phyloP scores from a whole-genome alignment of 2,888 invertebrate species.

The Polymixis flavicincta region DNA sequence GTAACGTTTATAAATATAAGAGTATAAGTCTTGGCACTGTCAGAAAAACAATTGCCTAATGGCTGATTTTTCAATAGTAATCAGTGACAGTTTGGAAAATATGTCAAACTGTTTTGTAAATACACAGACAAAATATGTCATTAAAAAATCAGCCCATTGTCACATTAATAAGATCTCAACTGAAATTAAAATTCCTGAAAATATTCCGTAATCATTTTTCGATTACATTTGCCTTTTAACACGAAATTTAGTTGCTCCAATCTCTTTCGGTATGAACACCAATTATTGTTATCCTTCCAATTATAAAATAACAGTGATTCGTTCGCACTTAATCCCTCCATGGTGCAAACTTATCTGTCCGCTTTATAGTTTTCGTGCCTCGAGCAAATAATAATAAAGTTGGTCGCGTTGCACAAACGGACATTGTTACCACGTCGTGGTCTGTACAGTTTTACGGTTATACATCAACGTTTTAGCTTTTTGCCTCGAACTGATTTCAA shows the following conservation, averaged over 20 bases:
- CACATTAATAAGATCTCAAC: not conserved
- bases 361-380: slow-evolving; percentile 81
- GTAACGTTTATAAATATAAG: too few relatives aligned
- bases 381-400: slow-evolving; percentile 83
- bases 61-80: too few relatives aligned
- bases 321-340: slow-evolving; percentile 63
- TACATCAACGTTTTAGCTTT: slow-evolving; percentile 65
- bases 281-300: slow-evolving; percentile 44
- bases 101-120: too few relatives aligned
- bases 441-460: slow-evolving; percentile 68
- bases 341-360: slow-evolving; percentile 78
- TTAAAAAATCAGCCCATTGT: too few relatives aligned
- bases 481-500: slow-evolving; percentile 58
- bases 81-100: too few relatives aligned
- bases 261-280: slow-evolving; percentile 18
- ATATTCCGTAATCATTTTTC: not conserved
- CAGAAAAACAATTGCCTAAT: too few relatives aligned
- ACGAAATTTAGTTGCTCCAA: slow-evolving; percentile 17
- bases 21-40: too few relatives aligned
- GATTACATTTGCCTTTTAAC: slow-evolving; percentile 22
- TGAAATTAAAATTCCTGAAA: not conserved
- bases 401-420: slow-evolving; percentile 73
- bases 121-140: too few relatives aligned
- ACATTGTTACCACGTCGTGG: slow-evolving; percentile 72
- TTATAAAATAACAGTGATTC: slow-evolving; percentile 60